These are phyloP conservation scores for Drosophila recens DNA, from an alignment of 2,888 invertebrate genomes.

Conservation along the genomic window DNA sequence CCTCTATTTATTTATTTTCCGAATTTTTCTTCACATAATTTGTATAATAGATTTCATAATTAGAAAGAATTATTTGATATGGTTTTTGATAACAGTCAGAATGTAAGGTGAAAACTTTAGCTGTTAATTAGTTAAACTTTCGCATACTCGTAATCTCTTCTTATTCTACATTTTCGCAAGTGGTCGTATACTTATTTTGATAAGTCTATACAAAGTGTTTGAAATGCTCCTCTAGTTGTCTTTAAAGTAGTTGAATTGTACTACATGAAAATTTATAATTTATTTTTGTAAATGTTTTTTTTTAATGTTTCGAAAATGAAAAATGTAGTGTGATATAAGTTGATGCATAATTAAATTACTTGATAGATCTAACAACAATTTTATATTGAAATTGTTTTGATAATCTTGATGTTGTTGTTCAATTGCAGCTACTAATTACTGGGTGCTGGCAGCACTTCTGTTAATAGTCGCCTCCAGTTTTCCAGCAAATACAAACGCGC, in stretches of 20 bases:
- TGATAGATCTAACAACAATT: background rate
- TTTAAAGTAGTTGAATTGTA: background rate
- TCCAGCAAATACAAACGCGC: constrained; percentile 26
- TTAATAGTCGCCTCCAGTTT: constrained; percentile 18
- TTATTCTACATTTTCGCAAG: background rate
- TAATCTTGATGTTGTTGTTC: background rate
- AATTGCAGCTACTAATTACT: constrained; percentile 33
- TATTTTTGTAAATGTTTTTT: background rate
- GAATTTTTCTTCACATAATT: no score
- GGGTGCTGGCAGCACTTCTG: constrained; percentile 29
- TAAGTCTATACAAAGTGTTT: background rate
- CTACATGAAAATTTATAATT: background rate
- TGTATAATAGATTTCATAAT: background rate
- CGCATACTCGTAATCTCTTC: background rate
- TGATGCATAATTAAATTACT: background rate
- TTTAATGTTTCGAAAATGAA: no score
- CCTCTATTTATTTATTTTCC: no score
- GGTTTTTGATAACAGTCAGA: no score
- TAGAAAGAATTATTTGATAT: background rate
- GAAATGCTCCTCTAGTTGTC: background rate
- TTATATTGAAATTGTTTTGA: background rate
- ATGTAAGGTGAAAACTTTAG: background rate
- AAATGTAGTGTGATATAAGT: background rate
- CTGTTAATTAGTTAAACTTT: background rate
- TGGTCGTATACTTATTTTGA: background rate